Conservation (phyloP, 2,797 vertebrate species). For the Cynopterus sphinx region DNA sequence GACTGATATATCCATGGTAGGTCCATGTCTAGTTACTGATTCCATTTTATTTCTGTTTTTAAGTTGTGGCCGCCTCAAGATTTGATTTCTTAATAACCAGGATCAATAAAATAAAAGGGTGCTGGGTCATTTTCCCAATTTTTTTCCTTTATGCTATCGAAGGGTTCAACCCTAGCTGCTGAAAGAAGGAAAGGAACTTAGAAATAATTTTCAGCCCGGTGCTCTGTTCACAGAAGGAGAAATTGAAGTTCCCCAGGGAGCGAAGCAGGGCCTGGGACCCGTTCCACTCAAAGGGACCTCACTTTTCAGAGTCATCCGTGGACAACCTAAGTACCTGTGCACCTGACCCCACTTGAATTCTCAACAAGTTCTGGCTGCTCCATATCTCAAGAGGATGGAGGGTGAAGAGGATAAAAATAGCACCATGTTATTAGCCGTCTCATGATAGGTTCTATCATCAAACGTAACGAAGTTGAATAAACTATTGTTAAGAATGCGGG, state of each 20-base stretch:
- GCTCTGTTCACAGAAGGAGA: not conserved
- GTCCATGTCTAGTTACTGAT: no score
- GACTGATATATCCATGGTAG: not conserved
- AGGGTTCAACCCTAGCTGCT: not conserved
- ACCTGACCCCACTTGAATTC: not conserved
- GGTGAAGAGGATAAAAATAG: not conserved
- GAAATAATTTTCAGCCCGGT: not conserved
- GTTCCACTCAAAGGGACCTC: not conserved
- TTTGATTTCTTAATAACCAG: not conserved
- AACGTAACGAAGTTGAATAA: not conserved
- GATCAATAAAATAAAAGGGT: not conserved
- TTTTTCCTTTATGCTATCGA: not conserved
- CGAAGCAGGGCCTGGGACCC: not conserved
- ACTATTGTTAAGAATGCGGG: accelerated
- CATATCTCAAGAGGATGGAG: accelerated
- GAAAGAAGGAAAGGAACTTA: not conserved
- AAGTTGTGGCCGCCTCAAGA: not conserved
- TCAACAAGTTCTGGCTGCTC: not conserved
- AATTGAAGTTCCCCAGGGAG: not conserved
- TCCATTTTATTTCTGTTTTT: not conserved
- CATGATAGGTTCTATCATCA: not conserved
- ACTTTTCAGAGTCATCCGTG: accelerated
- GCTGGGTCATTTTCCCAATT: not conserved
- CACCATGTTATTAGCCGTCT: no score
- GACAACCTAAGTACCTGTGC: accelerated